phyloP scores from a whole-genome alignment of 2,113 vertebrate genomes.

The Periophthalmus modestus region DNA sequence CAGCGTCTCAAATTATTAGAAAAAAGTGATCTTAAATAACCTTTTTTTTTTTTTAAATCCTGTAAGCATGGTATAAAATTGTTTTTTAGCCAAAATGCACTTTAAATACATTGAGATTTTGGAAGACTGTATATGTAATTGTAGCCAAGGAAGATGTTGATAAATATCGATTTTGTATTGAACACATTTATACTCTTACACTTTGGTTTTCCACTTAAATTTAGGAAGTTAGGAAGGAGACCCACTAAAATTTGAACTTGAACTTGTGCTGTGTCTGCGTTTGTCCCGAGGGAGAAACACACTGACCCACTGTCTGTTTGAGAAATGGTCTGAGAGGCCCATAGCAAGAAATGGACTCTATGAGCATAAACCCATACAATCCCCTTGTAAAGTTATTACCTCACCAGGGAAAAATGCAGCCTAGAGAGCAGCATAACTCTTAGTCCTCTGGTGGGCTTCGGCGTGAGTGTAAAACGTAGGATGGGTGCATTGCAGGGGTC shows the following conservation, averaged over 20 bases:
- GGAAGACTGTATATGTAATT: not conserved
- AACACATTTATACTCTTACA: no score
- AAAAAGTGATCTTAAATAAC: not conserved
- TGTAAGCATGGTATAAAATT: no score
- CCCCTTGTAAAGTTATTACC: constrained; percentile 65
- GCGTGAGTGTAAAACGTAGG: constrained; percentile 29
- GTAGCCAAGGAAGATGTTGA: not conserved
- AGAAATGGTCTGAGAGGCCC: constrained; percentile 57
- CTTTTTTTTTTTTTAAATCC: no score
- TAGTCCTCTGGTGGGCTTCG: constrained; percentile 38
- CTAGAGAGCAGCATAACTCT: constrained; percentile 38
- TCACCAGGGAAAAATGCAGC: constrained; percentile 69
- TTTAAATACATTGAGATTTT: no score
- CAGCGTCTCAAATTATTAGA: not conserved
- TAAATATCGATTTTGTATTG: not conserved
- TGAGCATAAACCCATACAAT: constrained; percentile 47
- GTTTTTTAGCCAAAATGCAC: no score
- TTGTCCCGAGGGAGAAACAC: constrained; percentile 31
- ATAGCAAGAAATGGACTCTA: constrained; percentile 44
- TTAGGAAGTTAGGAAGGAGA: not conserved
- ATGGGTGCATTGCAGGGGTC: constrained; percentile 47
- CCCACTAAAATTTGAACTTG: constrained; percentile 6
- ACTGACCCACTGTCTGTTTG: constrained; percentile 46
- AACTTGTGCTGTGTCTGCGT: constrained; percentile 1
- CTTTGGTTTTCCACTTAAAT: not conserved